Conservation (phyloP, 2,888 invertebrate species). For the Melieria picta region DNA sequence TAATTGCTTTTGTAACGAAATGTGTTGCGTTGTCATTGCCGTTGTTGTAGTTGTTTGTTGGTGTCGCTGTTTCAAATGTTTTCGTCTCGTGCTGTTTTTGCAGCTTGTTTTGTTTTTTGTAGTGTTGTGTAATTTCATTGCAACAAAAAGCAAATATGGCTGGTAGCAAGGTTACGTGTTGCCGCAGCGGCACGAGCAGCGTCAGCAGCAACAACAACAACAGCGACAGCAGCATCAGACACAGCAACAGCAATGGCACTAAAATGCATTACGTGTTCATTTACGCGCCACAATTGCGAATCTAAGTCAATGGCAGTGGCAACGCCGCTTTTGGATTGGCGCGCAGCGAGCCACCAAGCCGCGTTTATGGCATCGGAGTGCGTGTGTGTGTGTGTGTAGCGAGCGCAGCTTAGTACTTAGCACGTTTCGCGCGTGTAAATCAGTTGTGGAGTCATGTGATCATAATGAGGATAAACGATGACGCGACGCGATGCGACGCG, state of each 20-base stretch:
- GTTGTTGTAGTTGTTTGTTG: constrained; percentile 2
- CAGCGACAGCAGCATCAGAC: neutral
- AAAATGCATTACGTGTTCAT: neutral
- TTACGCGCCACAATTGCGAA: constrained; percentile 11
- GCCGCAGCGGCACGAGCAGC: no score
- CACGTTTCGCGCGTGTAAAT: no score
- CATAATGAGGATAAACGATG: no score
- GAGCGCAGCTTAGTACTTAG: no score
- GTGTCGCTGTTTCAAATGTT: neutral
- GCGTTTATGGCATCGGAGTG: neutral
- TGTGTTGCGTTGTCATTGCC: neutral
- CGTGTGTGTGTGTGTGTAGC: no score
- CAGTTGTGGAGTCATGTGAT: no score
- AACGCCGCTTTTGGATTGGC: constrained; percentile 5
- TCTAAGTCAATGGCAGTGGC: constrained; percentile 37
- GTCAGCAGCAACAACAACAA: neutral
- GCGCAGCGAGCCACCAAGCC: neutral
- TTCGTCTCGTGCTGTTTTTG: neutral
- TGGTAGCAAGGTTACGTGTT: no score
- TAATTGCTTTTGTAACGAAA: no score
- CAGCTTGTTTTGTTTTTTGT: no score
- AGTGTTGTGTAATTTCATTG: no score
- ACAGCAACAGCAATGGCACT: constrained; percentile 5
- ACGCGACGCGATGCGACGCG: no score
- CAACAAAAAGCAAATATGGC: no score